Conservation (phyloP, 2,113 vertebrate species). For the Microcebus ravelobensis region DNA sequence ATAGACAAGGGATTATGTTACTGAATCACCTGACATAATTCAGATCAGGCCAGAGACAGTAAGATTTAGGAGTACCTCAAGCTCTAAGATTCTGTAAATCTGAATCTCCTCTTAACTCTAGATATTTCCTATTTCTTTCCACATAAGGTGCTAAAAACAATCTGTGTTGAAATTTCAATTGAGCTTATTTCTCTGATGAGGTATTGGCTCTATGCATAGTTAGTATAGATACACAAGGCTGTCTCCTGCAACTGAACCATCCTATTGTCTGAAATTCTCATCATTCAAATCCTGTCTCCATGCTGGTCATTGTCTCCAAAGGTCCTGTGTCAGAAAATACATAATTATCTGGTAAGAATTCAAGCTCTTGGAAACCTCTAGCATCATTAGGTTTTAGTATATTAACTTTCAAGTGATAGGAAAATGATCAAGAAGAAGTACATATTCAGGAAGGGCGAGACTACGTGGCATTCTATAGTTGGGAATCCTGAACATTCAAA, state of each 20-base stretch:
- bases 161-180: constrained; percentile 48
- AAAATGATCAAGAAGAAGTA: neutral
- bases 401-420: neutral
- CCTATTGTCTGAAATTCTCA: neutral
- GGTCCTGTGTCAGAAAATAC: neutral
- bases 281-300: neutral
- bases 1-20: constrained; percentile 45
- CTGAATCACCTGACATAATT: constrained; percentile 22
- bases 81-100: constrained; percentile 12
- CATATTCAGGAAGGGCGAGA: neutral
- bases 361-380: neutral
- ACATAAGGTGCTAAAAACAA: constrained; percentile 54
- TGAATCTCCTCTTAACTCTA: constrained; percentile 57
- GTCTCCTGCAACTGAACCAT: neutral
- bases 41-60: neutral
- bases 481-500: neutral
- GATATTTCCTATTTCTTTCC: constrained; percentile 54
- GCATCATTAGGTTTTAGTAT: neutral
- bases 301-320: neutral
- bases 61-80: constrained; percentile 44
- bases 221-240: neutral
- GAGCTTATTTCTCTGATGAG: neutral
- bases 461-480: neutral
- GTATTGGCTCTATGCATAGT: neutral
- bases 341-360: neutral